Evolutionary conservation across 1,140 invertebrate genomes (phyloP).

Genomic region (Trigoniulus corallinus): DNA sequence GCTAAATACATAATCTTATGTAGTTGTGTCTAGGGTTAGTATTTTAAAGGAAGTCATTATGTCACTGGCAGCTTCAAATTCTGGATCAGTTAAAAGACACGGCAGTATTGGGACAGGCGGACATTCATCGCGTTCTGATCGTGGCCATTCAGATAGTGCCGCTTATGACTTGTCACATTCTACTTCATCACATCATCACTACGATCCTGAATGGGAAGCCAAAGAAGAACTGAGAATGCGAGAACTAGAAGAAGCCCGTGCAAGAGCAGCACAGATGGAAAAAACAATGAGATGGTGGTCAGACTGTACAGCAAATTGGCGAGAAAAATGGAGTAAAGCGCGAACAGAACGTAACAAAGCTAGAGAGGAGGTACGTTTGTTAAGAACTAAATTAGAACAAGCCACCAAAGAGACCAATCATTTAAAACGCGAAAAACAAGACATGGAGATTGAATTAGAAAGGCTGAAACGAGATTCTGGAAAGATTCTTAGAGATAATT

Average conservation of each 20-base stretch:
- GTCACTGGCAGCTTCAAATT: no score
- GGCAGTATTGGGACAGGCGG: no score
- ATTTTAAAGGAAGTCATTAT: no score
- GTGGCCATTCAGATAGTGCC: no score
- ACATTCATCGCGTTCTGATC: no score
- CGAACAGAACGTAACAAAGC: conserved; percentile 70
- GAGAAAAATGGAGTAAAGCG: conserved; percentile 93
- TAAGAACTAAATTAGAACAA: conserved; percentile 59
- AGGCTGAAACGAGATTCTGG: conserved; percentile 63
- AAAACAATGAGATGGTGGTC: conserved; percentile 99
- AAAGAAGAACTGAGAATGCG: conserved; percentile 34
- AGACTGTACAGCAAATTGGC: conserved; percentile 75
- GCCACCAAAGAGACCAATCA: conserved; percentile 55
- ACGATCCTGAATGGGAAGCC: conserved; percentile 25
- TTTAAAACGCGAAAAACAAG: conserved; percentile 60
- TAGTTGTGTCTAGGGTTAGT: no score
- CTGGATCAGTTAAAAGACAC: no score
- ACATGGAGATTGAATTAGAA: conserved; percentile 60
- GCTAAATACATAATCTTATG: no score
- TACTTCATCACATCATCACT: conserved; percentile 7
- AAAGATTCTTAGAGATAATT: no score
- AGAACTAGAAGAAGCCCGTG: conserved; percentile 77
- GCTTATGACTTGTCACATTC: no score
- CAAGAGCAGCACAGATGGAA: conserved; percentile 88
- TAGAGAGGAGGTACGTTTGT: conserved; percentile 63